phyloP scores from a whole-genome alignment of 2,113 vertebrate genomes.

The Neotoma lepida region DNA sequence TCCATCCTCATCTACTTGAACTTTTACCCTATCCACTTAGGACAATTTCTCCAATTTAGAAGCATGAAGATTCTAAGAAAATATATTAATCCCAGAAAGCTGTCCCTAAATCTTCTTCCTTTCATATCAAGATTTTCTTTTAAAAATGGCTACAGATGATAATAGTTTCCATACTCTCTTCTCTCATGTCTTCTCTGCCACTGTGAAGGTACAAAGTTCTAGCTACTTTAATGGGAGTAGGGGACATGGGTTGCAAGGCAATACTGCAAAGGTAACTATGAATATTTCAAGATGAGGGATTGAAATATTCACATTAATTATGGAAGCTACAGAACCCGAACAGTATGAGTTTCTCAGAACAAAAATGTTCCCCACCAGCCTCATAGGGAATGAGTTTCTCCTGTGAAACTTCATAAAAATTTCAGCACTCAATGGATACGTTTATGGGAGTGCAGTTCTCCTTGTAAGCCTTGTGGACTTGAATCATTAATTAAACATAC shows the following conservation, averaged over 20 bases:
- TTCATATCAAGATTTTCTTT: not conserved
- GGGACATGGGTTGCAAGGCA: not conserved
- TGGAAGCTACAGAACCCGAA: not conserved
- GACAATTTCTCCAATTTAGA: not conserved
- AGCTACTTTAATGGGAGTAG: not conserved
- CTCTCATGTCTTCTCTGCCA: not conserved
- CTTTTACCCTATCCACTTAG: not conserved
- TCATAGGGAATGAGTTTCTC: not conserved
- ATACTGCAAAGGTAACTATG: not conserved
- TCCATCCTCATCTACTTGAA: not conserved
- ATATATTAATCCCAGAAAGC: not conserved
- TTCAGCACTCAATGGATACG: not conserved
- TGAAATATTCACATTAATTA: slow-evolving; percentile 20
- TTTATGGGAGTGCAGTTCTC: not conserved
- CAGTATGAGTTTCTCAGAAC: not conserved
- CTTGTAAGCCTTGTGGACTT: not conserved
- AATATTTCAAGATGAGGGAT: slow-evolving; percentile 38
- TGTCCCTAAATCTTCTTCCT: not conserved
- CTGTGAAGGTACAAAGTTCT: not conserved
- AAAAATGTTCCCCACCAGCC: not conserved
- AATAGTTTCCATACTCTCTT: not conserved
- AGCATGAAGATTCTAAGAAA: not conserved
- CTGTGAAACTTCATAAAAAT: not conserved
- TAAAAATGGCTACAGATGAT: not conserved
- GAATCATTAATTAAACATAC: not conserved